Conservation (phyloP, 2,888 invertebrate species). For the Dastarcus helophoroides region DNA sequence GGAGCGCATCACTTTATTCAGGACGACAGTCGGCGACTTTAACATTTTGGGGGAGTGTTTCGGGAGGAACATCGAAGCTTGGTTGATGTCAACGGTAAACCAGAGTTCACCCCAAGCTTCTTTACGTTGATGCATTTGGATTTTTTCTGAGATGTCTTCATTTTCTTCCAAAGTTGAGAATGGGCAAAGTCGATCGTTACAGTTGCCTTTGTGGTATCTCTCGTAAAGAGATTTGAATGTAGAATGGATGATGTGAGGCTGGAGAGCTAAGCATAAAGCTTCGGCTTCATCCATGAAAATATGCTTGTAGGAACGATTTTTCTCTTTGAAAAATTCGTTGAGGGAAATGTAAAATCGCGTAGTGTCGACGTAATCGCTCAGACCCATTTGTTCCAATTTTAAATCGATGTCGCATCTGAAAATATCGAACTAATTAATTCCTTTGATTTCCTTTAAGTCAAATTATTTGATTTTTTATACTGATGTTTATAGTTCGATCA, state of each 20-base stretch:
- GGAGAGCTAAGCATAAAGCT: conserved; percentile 30
- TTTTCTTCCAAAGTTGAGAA: conserved; percentile 6
- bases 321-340: conserved; percentile 24
- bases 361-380: conserved; percentile 27
- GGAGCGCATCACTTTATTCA: conserved; percentile 31
- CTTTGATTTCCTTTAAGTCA: too few relatives aligned
- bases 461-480: too few relatives aligned
- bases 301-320: conserved; percentile 28
- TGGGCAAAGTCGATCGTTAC: conserved; percentile 15
- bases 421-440: too few relatives aligned
- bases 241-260: conserved; percentile 22
- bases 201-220: conserved; percentile 27
- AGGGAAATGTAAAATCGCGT: conserved; percentile 28
- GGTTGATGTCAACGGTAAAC: conserved; percentile 34
- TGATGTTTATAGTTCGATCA: too few relatives aligned
- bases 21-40: conserved; percentile 25
- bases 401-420: conserved; percentile 25
- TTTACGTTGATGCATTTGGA: conserved; percentile 14
- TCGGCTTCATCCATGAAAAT: conserved; percentile 35
- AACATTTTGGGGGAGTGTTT: conserved; percentile 28
- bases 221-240: conserved; percentile 24
- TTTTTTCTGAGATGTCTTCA: conserved; percentile 13
- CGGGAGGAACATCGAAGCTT: conserved; percentile 31
- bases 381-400: conserved; percentile 23
- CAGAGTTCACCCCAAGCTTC: conserved; percentile 30